phyloP scores from a whole-genome alignment of 2,113 vertebrate genomes.

The Xenotilapia leptura region DNA sequence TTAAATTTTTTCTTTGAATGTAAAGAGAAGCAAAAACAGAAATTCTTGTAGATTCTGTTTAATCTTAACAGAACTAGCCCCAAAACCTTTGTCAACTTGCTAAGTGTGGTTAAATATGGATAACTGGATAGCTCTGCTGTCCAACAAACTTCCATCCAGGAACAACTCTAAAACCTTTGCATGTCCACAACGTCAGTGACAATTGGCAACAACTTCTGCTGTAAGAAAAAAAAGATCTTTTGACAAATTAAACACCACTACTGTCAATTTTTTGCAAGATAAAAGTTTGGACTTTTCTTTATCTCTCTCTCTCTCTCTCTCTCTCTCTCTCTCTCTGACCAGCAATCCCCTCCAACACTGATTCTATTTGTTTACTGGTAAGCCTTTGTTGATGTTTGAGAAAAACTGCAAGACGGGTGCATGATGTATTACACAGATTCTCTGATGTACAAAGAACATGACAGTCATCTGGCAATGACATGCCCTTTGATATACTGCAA shows the following conservation, averaged over 20 bases:
- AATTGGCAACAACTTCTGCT: background rate
- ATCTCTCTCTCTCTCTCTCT: background rate
- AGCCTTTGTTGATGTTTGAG: background rate
- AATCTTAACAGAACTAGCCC: background rate
- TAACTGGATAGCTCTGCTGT: background rate
- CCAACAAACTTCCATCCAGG: background rate
- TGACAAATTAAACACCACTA: background rate
- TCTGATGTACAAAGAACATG: background rate
- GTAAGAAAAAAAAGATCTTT: background rate
- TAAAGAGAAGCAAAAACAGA: background rate
- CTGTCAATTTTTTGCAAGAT: background rate
- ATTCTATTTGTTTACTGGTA: background rate
- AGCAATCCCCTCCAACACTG: background rate
- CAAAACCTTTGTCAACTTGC: background rate
- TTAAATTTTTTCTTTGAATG: background rate
- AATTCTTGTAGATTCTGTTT: background rate
- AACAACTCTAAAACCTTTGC: background rate
- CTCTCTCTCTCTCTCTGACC: background rate
- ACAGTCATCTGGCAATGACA: conserved; percentile 19
- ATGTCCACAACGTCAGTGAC: background rate
- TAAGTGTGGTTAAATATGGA: background rate
- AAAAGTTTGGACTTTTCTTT: background rate
- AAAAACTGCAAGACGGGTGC: background rate
- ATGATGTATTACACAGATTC: background rate
- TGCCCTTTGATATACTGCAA: background rate